Percentiles rank a stretch among this genome's conserved stretches.
Evolutionary conservation across 2,797 vertebrate species (phyloP).

Genomic region (Phataginus tetradactyla): DNA sequence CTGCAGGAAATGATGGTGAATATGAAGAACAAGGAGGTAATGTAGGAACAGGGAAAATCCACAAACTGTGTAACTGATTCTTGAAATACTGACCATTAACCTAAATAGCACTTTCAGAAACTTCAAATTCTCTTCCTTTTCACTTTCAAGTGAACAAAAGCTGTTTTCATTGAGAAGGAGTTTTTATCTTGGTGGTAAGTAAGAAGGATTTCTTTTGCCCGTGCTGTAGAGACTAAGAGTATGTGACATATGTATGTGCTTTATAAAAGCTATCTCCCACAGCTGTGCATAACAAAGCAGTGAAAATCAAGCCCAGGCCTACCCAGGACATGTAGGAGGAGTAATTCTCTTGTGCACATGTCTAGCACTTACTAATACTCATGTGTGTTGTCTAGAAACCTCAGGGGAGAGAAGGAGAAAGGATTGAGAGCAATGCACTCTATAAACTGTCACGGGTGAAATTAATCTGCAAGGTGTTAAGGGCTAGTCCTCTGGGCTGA

Average conservation of each 20-base stretch:
- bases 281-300: slow-evolving; percentile 67
- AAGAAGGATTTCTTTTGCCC: neutral
- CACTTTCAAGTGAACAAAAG: slow-evolving; percentile 25
- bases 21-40: neutral
- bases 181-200: neutral
- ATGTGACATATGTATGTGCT: neutral
- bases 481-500: neutral
- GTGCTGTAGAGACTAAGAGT: slow-evolving; percentile 44
- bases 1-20: neutral
- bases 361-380: slow-evolving; percentile 2
- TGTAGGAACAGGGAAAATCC: neutral
- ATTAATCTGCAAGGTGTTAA: neutral
- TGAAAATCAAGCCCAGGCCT: slow-evolving; percentile 76
- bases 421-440: slow-evolving; percentile 53
- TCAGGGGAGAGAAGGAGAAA: slow-evolving; percentile 49
- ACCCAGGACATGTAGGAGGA: slow-evolving; percentile 39
- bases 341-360: slow-evolving; percentile 20
- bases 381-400: neutral
- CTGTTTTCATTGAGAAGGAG: slow-evolving; percentile 66
- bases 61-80: neutral
- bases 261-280: slow-evolving; percentile 63
- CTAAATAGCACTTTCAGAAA: slow-evolving; percentile 14
- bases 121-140: slow-evolving; percentile 62
- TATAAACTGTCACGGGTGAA: slow-evolving; percentile 25
- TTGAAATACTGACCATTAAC: neutral